Percentiles rank a stretch among this genome's conserved stretches.
Conservation (phyloP, 2,113 vertebrate genomes). For the Tragelaphus scriptus region DNA sequence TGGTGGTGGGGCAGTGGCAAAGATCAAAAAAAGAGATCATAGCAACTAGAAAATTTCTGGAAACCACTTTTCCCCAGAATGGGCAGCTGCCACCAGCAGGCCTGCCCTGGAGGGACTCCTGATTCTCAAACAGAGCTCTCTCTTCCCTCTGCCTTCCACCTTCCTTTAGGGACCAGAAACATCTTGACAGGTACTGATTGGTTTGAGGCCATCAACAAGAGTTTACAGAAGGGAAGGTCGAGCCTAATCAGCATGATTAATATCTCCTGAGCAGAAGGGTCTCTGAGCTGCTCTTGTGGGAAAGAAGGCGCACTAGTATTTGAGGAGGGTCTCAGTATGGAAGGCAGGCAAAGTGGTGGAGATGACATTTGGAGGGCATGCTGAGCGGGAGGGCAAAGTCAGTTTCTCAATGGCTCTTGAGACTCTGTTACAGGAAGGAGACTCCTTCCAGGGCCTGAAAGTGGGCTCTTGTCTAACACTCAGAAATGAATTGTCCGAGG, state of each 20-base stretch:
- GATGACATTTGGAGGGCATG: not conserved
- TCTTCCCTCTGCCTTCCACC: not conserved
- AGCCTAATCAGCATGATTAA: constrained; percentile 49
- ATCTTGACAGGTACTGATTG: not conserved
- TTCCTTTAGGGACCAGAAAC: constrained; percentile 26
- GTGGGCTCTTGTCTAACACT: not conserved
- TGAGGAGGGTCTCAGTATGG: not conserved
- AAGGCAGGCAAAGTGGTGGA: not conserved
- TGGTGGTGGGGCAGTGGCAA: not conserved
- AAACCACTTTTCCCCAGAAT: not conserved
- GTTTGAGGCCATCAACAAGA: constrained; percentile 24
- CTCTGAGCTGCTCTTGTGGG: rapidly evolving
- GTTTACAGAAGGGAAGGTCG: constrained; percentile 47
- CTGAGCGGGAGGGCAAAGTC: not conserved
- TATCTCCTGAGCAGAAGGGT: not conserved
- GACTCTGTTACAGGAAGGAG: not conserved
- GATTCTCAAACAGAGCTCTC: not conserved
- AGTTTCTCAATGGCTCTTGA: not conserved
- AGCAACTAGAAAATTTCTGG: not conserved
- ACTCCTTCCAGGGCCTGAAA: not conserved
- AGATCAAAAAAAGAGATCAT: not conserved
- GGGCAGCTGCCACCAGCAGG: not conserved
- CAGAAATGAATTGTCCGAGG: not conserved
- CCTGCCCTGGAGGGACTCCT: not conserved
- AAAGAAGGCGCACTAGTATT: not conserved